Percentiles rank a stretch among this genome's conserved stretches.
Conservation (phyloP, 1,140 invertebrate genomes). For the Drosophila rhopaloa region DNA sequence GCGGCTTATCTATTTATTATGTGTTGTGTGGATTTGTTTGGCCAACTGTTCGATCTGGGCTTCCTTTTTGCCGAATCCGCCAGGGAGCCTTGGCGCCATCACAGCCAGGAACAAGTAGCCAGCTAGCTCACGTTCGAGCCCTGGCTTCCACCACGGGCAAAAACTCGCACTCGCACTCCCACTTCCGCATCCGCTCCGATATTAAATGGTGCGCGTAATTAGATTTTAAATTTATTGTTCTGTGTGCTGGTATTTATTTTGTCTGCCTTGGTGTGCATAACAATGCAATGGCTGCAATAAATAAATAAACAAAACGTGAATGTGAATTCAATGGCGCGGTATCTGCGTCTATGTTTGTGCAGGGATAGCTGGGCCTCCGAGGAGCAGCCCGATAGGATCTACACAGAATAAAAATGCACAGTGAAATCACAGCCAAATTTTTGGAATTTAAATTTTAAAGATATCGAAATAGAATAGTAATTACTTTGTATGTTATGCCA, state of each 20-base stretch:
- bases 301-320: constrained; percentile 78
- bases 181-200: constrained; percentile 65
- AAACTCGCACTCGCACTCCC: constrained; percentile 23
- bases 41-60: constrained; percentile 27
- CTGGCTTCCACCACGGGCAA: neutral
- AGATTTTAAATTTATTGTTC: constrained; percentile 83
- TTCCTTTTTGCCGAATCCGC: constrained; percentile 34
- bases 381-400: constrained; percentile 5
- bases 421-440: neutral
- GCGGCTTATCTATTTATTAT: constrained; percentile 58
- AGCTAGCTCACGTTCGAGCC: constrained; percentile 49
- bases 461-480: too few relatives aligned
- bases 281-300: constrained; percentile 78
- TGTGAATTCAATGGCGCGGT: constrained; percentile 61
- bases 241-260: constrained; percentile 59
- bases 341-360: neutral
- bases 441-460: neutral
- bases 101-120: neutral
- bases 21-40: constrained; percentile 37
- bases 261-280: constrained; percentile 75
- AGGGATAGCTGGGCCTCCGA: constrained; percentile 25
- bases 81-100: constrained; percentile 41
- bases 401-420: constrained; percentile 4
- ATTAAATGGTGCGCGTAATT: constrained; percentile 83
- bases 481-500: too few relatives aligned